Base-by-base conservation (phyloP, 2,888 invertebrate species). In the Dorcus parallelipipedus region DNA sequence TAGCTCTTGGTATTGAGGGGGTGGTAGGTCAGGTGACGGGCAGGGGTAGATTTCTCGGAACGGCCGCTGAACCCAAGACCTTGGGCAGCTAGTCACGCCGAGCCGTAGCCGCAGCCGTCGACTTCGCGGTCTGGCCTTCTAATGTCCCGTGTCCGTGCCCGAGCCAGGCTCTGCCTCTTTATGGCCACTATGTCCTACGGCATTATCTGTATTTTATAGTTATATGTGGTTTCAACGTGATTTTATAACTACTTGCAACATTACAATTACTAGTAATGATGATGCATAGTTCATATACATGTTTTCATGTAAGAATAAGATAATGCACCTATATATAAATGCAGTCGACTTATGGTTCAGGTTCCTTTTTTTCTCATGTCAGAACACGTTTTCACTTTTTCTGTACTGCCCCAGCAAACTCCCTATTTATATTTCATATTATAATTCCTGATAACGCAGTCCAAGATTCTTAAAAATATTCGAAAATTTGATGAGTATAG, bases 51-150 rank as follows among this genome's bases (percentile, higher is more conserved):
- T 61, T 61, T 61, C 61, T 58, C 52, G 58, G 59, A 62, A 60
- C 58, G 60, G 63, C 52, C 63, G 63, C 59, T 63, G 63, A 63
- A 61, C 63, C 56, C 52, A 54, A 56, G 63, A 63, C 63, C 63
- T 63, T 63, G 63, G 59, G 54, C 56, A 52, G 55, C 60, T 54
- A 61, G 60, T 59, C 59, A 60, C 60, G 58, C 56, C 60, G 58
- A 56, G 58, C 56, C 60, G 58, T 52, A 54, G 55, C 54, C 59
- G 49, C 53, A 49, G 50, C 54, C 58, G 58, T 33, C 53, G 54
- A 62, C 54, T 60, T 58, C 56, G 56, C 48, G 62, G 57, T 59
- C 57, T 62, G 58, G 55, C 56, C 59, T 56, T 56, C 52, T 53
- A 54, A 53, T 54, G 58, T 55, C 54, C 58, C 57, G 51, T 59